Evolutionary conservation across 2,113 vertebrate species (phyloP).

Genomic region (Anseranas semipalmata): DNA sequence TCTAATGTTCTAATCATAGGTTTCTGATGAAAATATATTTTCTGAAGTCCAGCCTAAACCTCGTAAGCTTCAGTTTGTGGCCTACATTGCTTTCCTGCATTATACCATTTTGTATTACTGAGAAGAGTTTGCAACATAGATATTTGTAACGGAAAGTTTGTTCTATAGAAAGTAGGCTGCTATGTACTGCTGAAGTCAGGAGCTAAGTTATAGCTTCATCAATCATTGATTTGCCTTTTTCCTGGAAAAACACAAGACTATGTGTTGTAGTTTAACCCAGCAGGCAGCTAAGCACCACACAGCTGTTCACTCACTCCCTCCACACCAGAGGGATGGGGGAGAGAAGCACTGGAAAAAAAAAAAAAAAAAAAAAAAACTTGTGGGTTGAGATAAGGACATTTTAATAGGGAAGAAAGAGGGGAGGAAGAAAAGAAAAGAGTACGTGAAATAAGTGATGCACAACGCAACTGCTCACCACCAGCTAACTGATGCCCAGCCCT

Average conservation of each 20-base stretch:
- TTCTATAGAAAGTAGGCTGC: not conserved
- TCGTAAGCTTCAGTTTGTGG: not conserved
- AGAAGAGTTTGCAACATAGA: not conserved
- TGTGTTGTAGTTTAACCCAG: not conserved
- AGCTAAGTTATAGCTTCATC: not conserved
- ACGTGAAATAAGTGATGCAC: not conserved
- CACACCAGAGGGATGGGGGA: not conserved
- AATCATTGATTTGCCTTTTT: not conserved
- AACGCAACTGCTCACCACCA: not conserved
- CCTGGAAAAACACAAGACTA: not conserved
- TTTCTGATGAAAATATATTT: not conserved
- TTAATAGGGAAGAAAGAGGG: not conserved
- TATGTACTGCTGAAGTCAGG: not conserved
- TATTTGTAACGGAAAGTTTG: not conserved
- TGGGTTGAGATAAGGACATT: not conserved
- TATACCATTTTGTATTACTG: not conserved
- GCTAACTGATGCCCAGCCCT: not conserved
- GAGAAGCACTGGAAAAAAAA: not conserved
- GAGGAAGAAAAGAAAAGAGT: not conserved
- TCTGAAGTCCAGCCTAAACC: not conserved
- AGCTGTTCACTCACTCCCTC: not conserved
- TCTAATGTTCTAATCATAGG: rapidly evolving
- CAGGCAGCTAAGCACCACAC: not conserved
- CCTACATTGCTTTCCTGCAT: not conserved
- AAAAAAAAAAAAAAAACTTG: not conserved